Evolutionary conservation across 1,140 invertebrate species (phyloP), one percentile per base, ranked within the genome.

Genomic region (Philotrypesis tridentata): DNA sequence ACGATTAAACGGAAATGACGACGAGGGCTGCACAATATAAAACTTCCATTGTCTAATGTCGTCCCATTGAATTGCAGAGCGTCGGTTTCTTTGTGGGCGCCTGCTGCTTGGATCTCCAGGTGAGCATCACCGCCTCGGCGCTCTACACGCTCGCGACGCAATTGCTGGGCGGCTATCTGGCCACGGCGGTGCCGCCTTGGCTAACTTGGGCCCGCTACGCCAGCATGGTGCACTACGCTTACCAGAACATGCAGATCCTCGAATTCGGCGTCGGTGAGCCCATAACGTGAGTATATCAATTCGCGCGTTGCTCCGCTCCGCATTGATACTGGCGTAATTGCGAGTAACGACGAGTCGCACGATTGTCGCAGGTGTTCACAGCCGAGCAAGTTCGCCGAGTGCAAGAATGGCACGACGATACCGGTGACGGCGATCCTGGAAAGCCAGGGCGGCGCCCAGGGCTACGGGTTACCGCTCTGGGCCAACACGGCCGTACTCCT

Each of bases 41-140:
- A 2, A 27, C 27, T 23, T 6, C 23, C 61, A 55, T 55, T 55
- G 21, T 55, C 48, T 55, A 55, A 55, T 55, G 21, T 55, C 21
- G 48, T 17, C 6, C 48, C 48, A n/a, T 55, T 55, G 48, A 55
- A 55, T 55, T 55, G 17, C 90, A 97, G 93, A 97, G 96, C 89
- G 95, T 96, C 29, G 96, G 96, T 48, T 94, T 97, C 83, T 96
- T 97, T 87, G 95, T 97, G 81, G 96, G 96, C 27, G 96, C 96
- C 21, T 94, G 94, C 63, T 96, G 95, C 89, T 94, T 95, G 92
- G 95, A 97, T 87, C 94, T 97, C 87, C 95, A 96, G 88, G 94
- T 95, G 67, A 96, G 95, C 84, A 96, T 97, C 84, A 96, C 96
- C 17, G 94, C 96, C 25, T 95, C 95, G 85, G 96, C 96, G 43